Conservation (phyloP, 2,113 vertebrate species). For the Regulus satrapa region DNA sequence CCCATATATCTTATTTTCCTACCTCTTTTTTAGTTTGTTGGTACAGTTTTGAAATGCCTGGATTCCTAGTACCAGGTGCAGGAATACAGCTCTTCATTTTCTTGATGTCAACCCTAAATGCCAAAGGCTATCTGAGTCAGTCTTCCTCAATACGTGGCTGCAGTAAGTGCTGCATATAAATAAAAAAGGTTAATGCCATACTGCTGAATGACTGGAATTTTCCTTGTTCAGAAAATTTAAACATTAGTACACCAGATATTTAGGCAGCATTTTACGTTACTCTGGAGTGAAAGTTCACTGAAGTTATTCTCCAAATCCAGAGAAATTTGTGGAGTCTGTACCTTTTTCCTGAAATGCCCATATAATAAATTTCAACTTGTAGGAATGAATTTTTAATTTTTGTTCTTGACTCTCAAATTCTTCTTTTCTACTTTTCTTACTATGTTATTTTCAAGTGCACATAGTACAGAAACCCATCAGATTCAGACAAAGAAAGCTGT, state of each 20-base stretch:
- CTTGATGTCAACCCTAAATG: not conserved
- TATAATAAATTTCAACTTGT: not conserved
- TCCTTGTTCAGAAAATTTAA: not conserved
- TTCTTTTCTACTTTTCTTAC: not conserved
- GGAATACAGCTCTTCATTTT: not conserved
- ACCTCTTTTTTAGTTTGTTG: not conserved
- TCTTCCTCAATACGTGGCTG: not conserved
- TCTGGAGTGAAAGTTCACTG: not conserved
- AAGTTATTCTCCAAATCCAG: not conserved
- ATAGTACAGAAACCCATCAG: not conserved
- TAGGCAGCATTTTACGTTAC: not conserved
- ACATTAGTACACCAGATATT: not conserved
- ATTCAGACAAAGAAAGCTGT: not conserved
- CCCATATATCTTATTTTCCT: not conserved
- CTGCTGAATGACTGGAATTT: not conserved
- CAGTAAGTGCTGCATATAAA: not conserved
- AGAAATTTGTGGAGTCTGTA: not conserved
- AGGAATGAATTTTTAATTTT: not conserved
- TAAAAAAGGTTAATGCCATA: not conserved
- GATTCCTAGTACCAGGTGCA: not conserved
- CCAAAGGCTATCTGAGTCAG: not conserved
- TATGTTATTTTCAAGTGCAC: not conserved
- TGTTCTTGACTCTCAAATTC: not conserved
- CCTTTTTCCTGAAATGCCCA: not conserved
- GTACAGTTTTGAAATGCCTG: not conserved